Evolutionary conservation across 2,797 vertebrate genomes (phyloP), one percentile per base, ranked within the genome.

Genomic region (Schizothorax lantsangensis): DNA sequence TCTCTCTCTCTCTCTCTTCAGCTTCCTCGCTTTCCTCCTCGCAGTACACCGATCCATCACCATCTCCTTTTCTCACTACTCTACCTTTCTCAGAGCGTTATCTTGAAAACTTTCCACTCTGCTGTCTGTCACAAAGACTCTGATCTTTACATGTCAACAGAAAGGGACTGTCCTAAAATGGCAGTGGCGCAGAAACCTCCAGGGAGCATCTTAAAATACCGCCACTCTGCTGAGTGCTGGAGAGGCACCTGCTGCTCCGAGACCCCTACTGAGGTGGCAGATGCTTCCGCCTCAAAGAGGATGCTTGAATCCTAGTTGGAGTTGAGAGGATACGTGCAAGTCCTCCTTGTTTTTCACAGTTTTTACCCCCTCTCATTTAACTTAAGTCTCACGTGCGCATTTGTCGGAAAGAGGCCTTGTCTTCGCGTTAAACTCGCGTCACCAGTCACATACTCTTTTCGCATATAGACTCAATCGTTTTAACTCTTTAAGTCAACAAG

Each of bases 171-270:
- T 91, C 89, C 92, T 79, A 89, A 92, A 91, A 91, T 91, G 89
- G 91, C 90, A 88, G 84, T 57, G 77, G 78, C 83, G 88, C 69
- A 86, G 79, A 88, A 87, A 91, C 86, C 73, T 82, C 73, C 14
- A 36, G 87, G 84, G 84, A 87, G 85, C 79, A 71, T 84, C 54
- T 92, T 90, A 88, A 93, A 90, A 93, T 91, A 89, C 87, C 89
- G 30, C 86, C 90, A 85, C 87, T 86, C 33, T 75, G 75, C 23
- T n/a, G 84, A 86, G 36, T 83, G 89, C 88, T 79, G 85, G 89
- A 89, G 90, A 89, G 91, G 91, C 93, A 91, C 92, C 91, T 92
- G 92, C 92, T 90, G 90, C 90, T 88, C 82, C 2, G 86, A 81
- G 86, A 89, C 88, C 89, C 93, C 79, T 57, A 89, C 72, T 6